Base-by-base conservation (phyloP, 2,797 vertebrate genomes). In the Hapalemur alaotrensis region DNA sequence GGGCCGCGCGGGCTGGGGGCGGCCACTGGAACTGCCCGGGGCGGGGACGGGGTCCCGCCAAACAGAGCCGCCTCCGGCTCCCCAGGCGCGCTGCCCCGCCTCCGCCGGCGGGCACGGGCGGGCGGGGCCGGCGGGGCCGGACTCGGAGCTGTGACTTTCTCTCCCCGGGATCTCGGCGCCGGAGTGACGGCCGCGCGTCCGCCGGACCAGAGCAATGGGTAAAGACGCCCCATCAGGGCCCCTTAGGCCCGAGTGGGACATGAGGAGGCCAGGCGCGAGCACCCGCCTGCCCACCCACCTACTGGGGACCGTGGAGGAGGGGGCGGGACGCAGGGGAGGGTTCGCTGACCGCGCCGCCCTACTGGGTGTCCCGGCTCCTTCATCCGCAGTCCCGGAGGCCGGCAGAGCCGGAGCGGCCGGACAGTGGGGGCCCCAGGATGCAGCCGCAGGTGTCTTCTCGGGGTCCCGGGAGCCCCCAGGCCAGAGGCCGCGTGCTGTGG, bases 101-200 rank as follows among this genome's bases (percentile, higher is more conserved):
- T 23, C 52, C 28, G 70, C 32, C 1, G 1, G 48, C 11, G 35
- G 13, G 23, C 38, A 13, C 41, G 0, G 22, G 20, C 12, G 14
- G 32, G 46, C 7, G 9, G 6, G 43, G 15, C 43, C 28, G 41
- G 1, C 2, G 61, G 23, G 70, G 41, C 23, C 5, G 38, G 18
- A 3, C 46, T 15, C 4, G 20, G 17, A 7, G 8, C 22, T 11
- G 14, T 0, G 8, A 14, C 22, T 0, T 6, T 17, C 0, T 1
- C 0, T 4, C 2, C 1, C 11, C 0, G 7, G 5, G 11, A 30
- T 22, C 0, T 32, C 2, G 0, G 1, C 0, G 14, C 0, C 1
- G 13, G n/a, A 73, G 38, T 3, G 38, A n/a, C 32, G 0, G 52
- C 28, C 0, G 2, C 14, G 12, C 11, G 4, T 7, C 8, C 14